These are phyloP conservation scores for Leptodactylus fallax DNA, from an alignment of 2,797 vertebrate species.

Conservation along the genomic window DNA sequence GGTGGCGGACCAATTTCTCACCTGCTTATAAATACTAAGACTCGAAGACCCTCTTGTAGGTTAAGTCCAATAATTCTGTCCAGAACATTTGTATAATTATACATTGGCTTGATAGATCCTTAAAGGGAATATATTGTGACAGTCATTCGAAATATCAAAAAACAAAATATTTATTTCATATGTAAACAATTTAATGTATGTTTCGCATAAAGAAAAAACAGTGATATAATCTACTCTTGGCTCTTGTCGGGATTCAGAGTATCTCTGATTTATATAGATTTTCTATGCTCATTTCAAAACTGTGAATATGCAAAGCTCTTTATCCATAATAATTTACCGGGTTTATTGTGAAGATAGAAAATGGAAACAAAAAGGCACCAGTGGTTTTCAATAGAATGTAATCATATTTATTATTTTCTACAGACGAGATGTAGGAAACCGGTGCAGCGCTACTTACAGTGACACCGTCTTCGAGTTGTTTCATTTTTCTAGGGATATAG, in stretches of 20 bases:
- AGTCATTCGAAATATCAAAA: too few relatives aligned
- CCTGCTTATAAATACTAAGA: too few relatives aligned
- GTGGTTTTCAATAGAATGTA: slow-evolving; percentile 50
- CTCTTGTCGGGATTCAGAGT: not conserved
- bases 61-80: too few relatives aligned
- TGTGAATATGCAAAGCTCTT: slow-evolving; percentile 58
- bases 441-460: not conserved
- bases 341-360: slow-evolving; percentile 59
- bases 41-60: too few relatives aligned
- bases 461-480: slow-evolving; percentile 9
- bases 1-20: too few relatives aligned
- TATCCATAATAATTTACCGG: slow-evolving; percentile 56
- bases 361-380: slow-evolving; percentile 49
- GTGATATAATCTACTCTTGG: slow-evolving; percentile 25
- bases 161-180: slow-evolving; percentile 16
- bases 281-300: slow-evolving; percentile 41
- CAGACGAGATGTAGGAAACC: slow-evolving; percentile 18
- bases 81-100: too few relatives aligned
- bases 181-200: slow-evolving; percentile 43
- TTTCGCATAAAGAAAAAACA: slow-evolving; percentile 26
- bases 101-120: too few relatives aligned
- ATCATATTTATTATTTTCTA: slow-evolving; percentile 58
- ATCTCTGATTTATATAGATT: slow-evolving; percentile 40
- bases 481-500: not conserved
- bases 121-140: too few relatives aligned